A percentile compares a stretch with the other conserved stretches of the same genome.
phyloP scores from a whole-genome alignment of 2,888 invertebrate species.

The Elaeidobius kamerunicus region DNA sequence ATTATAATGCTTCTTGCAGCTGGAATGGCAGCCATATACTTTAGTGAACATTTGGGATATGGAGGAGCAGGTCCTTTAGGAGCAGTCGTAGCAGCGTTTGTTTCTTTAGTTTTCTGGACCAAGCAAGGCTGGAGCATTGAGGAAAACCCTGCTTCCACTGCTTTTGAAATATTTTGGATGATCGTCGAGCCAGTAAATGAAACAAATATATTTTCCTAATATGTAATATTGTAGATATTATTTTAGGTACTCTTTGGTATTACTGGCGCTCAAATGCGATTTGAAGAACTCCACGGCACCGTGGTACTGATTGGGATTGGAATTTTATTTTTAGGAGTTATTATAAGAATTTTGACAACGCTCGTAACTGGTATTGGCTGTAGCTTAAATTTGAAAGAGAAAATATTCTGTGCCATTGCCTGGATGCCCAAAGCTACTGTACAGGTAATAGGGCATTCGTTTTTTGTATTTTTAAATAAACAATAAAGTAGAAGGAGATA shows the following conservation, averaged over 20 bases:
- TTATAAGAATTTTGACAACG: constrained; percentile 66
- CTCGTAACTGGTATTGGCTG: constrained; percentile 70
- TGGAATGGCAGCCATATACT: constrained; percentile 81
- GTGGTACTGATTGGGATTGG: constrained; percentile 69
- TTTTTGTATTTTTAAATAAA: no score
- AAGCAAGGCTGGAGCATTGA: constrained; percentile 82
- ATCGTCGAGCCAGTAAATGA: constrained; percentile 79
- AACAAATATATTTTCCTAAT: background rate
- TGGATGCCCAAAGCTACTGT: constrained; percentile 98
- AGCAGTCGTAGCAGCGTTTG: constrained; percentile 78
- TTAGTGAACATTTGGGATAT: constrained; percentile 72
- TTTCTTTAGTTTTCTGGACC: constrained; percentile 78
- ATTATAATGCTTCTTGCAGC: constrained; percentile 76
- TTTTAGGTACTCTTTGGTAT: constrained; percentile 27
- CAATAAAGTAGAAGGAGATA: no score
- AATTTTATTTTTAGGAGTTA: constrained; percentile 62
- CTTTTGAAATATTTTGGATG: constrained; percentile 95
- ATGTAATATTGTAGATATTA: background rate
- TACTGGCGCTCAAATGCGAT: constrained; percentile 79
- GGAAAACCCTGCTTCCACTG: constrained; percentile 81
- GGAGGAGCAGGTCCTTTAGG: constrained; percentile 78
- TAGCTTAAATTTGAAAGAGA: constrained; percentile 82
- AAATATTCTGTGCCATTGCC: constrained; percentile 85
- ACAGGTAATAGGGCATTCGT: no score
- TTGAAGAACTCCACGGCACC: constrained; percentile 66